phyloP scores from a whole-genome alignment of 2,113 vertebrate species.

The Scatophagus argus region DNA sequence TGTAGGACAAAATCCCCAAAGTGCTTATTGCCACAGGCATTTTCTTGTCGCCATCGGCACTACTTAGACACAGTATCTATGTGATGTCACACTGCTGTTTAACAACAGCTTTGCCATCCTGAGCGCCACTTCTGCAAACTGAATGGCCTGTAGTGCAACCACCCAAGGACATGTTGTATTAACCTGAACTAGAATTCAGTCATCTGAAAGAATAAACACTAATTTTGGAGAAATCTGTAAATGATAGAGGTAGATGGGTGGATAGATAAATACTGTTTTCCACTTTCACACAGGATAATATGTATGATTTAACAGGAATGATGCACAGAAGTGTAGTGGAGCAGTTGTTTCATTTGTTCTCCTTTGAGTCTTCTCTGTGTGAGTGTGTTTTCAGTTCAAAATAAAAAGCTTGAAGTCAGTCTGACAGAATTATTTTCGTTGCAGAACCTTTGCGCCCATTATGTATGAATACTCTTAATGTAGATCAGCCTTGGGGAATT shows the following conservation, averaged over 20 bases:
- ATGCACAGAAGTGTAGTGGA: background rate
- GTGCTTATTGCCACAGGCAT: background rate
- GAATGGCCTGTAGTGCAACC: background rate
- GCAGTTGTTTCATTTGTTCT: conserved; percentile 25
- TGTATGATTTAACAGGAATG: background rate
- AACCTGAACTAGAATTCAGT: background rate
- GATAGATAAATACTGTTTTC: background rate
- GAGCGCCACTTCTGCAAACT: conserved; percentile 16
- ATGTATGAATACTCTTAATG: conserved; percentile 71
- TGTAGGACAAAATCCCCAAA: conserved; percentile 1
- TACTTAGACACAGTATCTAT: background rate
- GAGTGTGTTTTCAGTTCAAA: conserved; percentile 57
- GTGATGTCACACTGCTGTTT: background rate
- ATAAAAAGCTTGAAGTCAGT: conserved; percentile 58
- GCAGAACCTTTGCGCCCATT: conserved; percentile 68
- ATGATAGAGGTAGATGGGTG: too few species aligned
- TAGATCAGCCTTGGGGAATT: conserved; percentile 69
- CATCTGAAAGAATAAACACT: background rate
- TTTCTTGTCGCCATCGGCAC: conserved; percentile 7
- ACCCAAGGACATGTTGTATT: conserved; percentile 3
- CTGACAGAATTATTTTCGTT: conserved; percentile 74
- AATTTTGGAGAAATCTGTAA: background rate
- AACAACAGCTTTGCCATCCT: conserved; percentile 3
- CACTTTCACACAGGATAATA: background rate
- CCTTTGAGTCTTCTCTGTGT: conserved; percentile 38